phyloP scores from a whole-genome alignment of 2,113 vertebrate species.

The Oncorhynchus gorbuscha region DNA sequence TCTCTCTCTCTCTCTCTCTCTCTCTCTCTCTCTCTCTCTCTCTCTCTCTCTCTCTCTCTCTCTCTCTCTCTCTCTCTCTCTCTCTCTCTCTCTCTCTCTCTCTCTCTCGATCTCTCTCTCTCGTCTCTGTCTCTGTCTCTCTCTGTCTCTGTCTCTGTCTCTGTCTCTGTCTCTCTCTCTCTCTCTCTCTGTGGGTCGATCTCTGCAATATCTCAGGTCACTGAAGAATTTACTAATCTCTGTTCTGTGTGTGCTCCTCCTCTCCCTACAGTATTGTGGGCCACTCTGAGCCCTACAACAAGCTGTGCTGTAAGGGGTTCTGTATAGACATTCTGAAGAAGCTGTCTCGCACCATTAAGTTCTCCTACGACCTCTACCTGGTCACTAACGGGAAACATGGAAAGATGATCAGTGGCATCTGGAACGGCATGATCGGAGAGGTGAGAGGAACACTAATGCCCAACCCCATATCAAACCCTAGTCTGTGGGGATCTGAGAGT shows the following conservation, averaged over 20 bases:
- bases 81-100: neutral
- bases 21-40: neutral
- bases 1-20: neutral
- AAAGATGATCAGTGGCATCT: conserved; percentile 89
- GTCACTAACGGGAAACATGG: conserved; percentile 97
- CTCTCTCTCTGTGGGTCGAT: neutral
- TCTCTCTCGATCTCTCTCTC: too few relatives aligned
- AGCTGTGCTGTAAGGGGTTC: conserved; percentile 97
- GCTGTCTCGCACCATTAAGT: conserved; percentile 89
- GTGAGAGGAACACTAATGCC: conserved; percentile 65
- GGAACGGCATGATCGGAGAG: conserved; percentile 99
- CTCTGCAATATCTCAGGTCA: neutral
- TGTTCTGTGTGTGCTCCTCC: conserved; percentile 1
- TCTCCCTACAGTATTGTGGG: conserved; percentile 55
- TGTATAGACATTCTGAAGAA: conserved; percentile 99
- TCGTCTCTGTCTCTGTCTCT: too few relatives aligned
- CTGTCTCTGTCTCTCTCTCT: neutral
- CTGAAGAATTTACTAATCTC: neutral
- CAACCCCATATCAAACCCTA: too few relatives aligned
- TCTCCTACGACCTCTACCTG: conserved; percentile 96
- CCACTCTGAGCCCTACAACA: conserved; percentile 86
- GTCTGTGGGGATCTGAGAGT: too few relatives aligned
- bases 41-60: neutral
- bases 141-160: neutral
- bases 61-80: neutral